Evolutionary conservation across 2,113 vertebrate species (phyloP).

Genomic region (Sinocyclocheilus grahami): DNA sequence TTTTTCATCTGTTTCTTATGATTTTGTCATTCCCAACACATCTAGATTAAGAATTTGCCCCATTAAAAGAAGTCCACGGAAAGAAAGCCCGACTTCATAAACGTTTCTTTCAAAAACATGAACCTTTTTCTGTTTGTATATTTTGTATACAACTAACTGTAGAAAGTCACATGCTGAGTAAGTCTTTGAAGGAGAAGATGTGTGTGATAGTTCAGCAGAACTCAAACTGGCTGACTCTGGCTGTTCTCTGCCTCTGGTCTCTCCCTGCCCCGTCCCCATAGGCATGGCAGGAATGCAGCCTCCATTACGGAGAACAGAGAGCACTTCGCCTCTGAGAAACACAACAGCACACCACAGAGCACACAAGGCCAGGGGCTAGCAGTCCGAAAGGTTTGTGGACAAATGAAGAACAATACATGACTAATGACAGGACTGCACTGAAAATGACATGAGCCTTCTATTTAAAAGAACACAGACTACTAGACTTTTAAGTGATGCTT

Average conservation of each 20-base stretch:
- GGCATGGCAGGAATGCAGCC: constrained; percentile 39
- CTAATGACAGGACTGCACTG: neutral
- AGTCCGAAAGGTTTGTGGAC: neutral
- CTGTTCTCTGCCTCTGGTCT: neutral
- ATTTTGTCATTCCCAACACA: too few relatives aligned
- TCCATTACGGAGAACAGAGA: constrained; percentile 9
- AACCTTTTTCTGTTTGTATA: neutral
- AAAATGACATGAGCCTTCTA: neutral
- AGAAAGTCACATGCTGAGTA: neutral
- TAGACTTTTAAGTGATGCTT: neutral
- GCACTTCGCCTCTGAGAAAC: constrained; percentile 16
- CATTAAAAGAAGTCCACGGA: too few relatives aligned
- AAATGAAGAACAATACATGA: neutral
- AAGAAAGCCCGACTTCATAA: too few relatives aligned
- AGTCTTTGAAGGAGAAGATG: neutral
- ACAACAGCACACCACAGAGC: neutral
- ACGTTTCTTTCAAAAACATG: neutral
- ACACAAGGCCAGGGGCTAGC: neutral
- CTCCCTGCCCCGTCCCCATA: neutral
- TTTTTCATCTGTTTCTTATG: too few relatives aligned
- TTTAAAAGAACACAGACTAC: neutral
- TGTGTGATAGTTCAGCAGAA: constrained; percentile 8
- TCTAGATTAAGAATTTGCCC: too few relatives aligned
- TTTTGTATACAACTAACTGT: neutral
- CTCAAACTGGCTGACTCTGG: neutral